Percentiles rank a stretch among this genome's conserved stretches.
These are phyloP conservation scores for Macrosoma leucophasiata DNA, from an alignment of 2,888 invertebrate genomes.

Conservation along the genomic window DNA sequence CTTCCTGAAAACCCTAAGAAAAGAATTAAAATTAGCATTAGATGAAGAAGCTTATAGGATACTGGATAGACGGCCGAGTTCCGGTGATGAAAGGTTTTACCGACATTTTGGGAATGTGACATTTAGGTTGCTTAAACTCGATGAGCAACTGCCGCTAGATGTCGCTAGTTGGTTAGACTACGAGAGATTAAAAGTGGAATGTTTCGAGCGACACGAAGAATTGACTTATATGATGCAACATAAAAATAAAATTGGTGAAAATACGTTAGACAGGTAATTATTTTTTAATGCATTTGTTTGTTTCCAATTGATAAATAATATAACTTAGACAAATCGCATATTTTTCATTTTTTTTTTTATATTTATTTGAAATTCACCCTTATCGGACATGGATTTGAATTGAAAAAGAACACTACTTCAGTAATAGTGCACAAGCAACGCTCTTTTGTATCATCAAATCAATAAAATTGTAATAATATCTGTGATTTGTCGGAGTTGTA, in stretches of 20 bases:
- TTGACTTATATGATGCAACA: conserved; percentile 54
- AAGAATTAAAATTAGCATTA: conserved; percentile 69
- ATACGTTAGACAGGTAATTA: conserved; percentile 51
- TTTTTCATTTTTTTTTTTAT: too few species aligned
- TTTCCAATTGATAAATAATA: too few species aligned
- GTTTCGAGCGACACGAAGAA: conserved; percentile 61
- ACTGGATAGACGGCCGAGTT: conserved; percentile 34
- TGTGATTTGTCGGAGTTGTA: too few species aligned
- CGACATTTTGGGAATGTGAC: conserved; percentile 72
- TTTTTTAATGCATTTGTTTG: too few species aligned
- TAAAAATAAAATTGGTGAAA: conserved; percentile 45
- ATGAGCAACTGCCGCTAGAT: conserved; percentile 61
- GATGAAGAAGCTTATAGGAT: conserved; percentile 54
- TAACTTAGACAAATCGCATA: too few species aligned
- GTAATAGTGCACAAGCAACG: too few species aligned
- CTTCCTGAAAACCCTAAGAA: conserved; percentile 76
- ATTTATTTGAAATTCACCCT: too few species aligned
- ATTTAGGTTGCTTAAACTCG: conserved; percentile 67
- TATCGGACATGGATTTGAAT: too few species aligned
- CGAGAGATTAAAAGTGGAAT: conserved; percentile 72
- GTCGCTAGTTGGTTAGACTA: conserved; percentile 77
- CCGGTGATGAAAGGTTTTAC: conserved; percentile 49
- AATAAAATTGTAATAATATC: too few species aligned
- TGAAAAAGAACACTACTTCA: too few species aligned
- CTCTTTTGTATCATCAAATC: too few species aligned